Base-by-base conservation (phyloP, 2,113 vertebrate genomes). In the Mustela nigripes region DNA sequence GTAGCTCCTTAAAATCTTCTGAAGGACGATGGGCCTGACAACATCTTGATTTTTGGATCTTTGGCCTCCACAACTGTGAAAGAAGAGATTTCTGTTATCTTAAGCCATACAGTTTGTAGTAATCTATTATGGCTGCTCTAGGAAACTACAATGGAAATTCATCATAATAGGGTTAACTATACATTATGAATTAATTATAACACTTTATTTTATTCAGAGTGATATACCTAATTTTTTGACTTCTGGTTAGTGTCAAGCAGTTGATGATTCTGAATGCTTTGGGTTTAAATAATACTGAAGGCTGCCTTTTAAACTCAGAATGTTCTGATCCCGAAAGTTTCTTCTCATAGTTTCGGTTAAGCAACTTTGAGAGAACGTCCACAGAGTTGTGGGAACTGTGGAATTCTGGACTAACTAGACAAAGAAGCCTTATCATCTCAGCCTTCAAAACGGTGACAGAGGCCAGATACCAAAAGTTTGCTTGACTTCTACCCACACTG, bases 71-170 rank as follows among this genome's bases (percentile, higher is more conserved):
- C 8, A 78, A 19, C 9, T 53, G 11, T 73, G 16, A 89, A 1
- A 92, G 15, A 82, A 86, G 36, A 89, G n/a, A 86, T 62, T 96
- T 92, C 24, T 73, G n/a, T 63, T 82, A 21, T 65, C 89, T 81
- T 39, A 84, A 91, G 56, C 26, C 5, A 53, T 22, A 11, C 1
- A 24, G 19, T 83, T 88, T 91, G 22, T 67, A 36, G 24, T 76
- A 42, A 45, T 84, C 90, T 92, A 31, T 53, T 71, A 80, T 11
- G 24, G 24, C 21, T 90, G 14, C 39, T n/a, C 74, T 60, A 85
- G 36, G 42, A 96, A 74, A 50, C 48, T 31, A 89, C 53, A 85
- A 73, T 19, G 11, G 21, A 16, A 82, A 92, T 74, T 79, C n/a
- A 74, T 2, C 63, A 12, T 65, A 88, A 94, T 33, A 94, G 4